Conservation (phyloP, 2,888 invertebrate genomes). For the Cetonia aurata region DNA sequence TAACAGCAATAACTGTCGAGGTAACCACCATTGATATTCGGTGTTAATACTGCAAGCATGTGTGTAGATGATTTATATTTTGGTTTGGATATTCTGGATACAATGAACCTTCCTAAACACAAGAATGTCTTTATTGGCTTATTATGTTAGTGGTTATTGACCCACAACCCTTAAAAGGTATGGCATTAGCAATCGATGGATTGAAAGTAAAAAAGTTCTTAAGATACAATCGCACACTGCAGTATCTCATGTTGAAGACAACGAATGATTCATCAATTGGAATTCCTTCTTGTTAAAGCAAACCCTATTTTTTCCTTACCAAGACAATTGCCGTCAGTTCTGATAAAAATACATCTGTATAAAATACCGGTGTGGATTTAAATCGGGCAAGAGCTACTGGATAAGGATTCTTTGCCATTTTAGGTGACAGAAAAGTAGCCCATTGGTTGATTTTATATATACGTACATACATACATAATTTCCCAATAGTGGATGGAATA, state of each 20-base stretch:
- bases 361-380: conserved; percentile 28
- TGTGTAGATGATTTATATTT: no score
- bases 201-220: conserved; percentile 8
- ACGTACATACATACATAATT: conserved; percentile 37
- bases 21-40: no score
- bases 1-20: no score
- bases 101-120: neutral
- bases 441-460: conserved; percentile 29
- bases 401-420: conserved; percentile 35
- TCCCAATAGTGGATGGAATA: conserved; percentile 24
- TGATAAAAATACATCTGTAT: conserved; percentile 35
- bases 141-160: conserved; percentile 3
- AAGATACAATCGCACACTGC: neutral
- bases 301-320: neutral
- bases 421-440: conserved; percentile 34
- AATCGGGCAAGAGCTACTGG: conserved; percentile 25
- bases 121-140: neutral
- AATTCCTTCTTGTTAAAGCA: conserved; percentile 31
- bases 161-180: neutral
- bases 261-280: conserved; percentile 35
- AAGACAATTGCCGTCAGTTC: conserved; percentile 27
- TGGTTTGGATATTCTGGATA: no score
- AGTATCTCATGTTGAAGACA: conserved; percentile 1
- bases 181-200: conserved; percentile 2
- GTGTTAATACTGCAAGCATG: no score